Evolutionary conservation across 2,888 invertebrate species (phyloP).

Genomic region (Lacanobia oleracea): DNA sequence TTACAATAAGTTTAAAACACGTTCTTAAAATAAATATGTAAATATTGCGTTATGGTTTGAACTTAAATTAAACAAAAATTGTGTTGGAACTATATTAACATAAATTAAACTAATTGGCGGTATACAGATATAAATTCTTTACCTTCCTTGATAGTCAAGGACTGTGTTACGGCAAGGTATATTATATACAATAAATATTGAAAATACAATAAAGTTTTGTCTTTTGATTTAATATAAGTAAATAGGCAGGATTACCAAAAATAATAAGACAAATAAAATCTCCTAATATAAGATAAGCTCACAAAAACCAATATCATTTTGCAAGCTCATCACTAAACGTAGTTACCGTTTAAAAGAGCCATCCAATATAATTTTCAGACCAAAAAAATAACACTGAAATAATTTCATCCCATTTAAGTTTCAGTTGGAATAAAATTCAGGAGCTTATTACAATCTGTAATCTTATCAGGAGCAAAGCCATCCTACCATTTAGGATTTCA

Average conservation of each 20-base stretch:
- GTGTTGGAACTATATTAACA: too few species aligned
- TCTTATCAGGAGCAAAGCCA: conserved; percentile 60
- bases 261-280: conserved; percentile 26
- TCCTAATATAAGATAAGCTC: conserved; percentile 23
- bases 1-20: too few species aligned
- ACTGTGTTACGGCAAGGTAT: too few species aligned
- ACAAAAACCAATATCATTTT: conserved; percentile 42
- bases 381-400: conserved; percentile 43
- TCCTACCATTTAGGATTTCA: conserved; percentile 61
- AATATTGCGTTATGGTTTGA: too few species aligned
- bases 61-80: too few species aligned
- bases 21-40: too few species aligned
- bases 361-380: conserved; percentile 48
- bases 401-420: conserved; percentile 57
- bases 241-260: not conserved
- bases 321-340: conserved; percentile 34
- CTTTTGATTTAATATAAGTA: not conserved
- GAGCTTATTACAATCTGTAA: conserved; percentile 61
- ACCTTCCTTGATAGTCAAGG: too few species aligned
- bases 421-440: conserved; percentile 53
- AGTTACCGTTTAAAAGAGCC: conserved; percentile 23
- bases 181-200: too few species aligned
- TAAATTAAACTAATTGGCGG: too few species aligned
- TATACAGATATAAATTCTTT: too few species aligned
- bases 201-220: not conserved